Evolutionary conservation across 2,113 vertebrate species (phyloP).

Genomic region (Vidua chalybeata): DNA sequence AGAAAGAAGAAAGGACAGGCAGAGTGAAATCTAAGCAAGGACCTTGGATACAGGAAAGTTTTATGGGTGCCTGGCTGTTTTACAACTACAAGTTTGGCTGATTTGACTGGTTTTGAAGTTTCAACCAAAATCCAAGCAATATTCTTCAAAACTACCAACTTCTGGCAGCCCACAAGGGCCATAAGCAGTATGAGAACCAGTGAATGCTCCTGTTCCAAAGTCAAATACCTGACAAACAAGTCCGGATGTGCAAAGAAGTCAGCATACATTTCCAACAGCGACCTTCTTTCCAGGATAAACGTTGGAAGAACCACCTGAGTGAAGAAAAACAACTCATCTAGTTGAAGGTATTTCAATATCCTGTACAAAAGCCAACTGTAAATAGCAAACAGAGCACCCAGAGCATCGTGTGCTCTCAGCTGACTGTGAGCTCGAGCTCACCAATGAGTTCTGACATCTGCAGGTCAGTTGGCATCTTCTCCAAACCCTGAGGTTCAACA

Average conservation of each 20-base stretch:
- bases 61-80: neutral
- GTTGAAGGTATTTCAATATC: neutral
- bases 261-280: slow-evolving; percentile 98
- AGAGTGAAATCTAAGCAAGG: neutral
- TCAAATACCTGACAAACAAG: slow-evolving; percentile 93
- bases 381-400: neutral
- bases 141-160: neutral
- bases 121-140: neutral
- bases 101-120: neutral
- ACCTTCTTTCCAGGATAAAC: slow-evolving; percentile 96
- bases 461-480: neutral
- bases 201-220: neutral
- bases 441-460: neutral
- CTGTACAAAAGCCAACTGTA: neutral
- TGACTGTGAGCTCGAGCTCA: neutral
- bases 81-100: neutral
- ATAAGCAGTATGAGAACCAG: neutral
- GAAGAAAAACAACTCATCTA: neutral
- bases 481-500: neutral
- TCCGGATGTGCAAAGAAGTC: slow-evolving; percentile 99
- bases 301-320: slow-evolving; percentile 95
- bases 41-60: neutral
- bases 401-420: accelerated
- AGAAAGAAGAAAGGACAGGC: neutral
- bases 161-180: neutral